Evolutionary conservation across 1,140 invertebrate species (phyloP), one percentile per base, ranked within the genome.

Genomic region (Conus betulinus): DNA sequence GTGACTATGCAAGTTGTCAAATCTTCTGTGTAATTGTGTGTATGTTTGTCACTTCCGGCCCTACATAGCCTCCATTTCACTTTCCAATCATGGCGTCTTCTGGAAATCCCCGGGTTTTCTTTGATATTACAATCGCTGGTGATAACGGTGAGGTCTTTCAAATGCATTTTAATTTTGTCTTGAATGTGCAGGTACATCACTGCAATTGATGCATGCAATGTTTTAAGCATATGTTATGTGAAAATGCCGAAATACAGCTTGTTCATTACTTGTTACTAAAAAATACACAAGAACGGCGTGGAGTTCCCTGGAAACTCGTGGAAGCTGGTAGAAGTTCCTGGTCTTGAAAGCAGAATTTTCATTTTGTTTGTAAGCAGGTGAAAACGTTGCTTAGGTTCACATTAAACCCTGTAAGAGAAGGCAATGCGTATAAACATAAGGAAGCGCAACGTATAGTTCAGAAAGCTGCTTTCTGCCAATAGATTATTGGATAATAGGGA

Each of bases 91-190:
- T 88, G 87, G 87, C 84, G 84, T 78, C 88, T 25, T 53, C 74
- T 63, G 91, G 89, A 78, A 93, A 93, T 90, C 91, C n/a, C 81
- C 89, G 92, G 79, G 93, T 94, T 78, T 94, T 91, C 90, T 93
- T 94, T 88, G 94, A 94, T 76, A 88, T 94, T 23, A 89, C 92
- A 90, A 93, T 94, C 51, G 94, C 91, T 8, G 91, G 92, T 74
- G 93, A 94, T 87, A 79, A 84, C 57, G 92, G 94, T 94, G 89
- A 87, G 57, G 39, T 17, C 39, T n/a, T 17, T 53, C 79, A 53
- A 81, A 81, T 39, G 17, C 8, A 71, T 51, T 39, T 39, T 78
- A 8, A 39, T 78, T 5, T 15, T 10, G 7, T 27, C 7, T 39
- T 27, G 5, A 83, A 11, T 83, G 81, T 53, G 7, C 20, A 55